Conservation (phyloP, 2,113 vertebrate genomes). For the Chionodraco myersi region DNA sequence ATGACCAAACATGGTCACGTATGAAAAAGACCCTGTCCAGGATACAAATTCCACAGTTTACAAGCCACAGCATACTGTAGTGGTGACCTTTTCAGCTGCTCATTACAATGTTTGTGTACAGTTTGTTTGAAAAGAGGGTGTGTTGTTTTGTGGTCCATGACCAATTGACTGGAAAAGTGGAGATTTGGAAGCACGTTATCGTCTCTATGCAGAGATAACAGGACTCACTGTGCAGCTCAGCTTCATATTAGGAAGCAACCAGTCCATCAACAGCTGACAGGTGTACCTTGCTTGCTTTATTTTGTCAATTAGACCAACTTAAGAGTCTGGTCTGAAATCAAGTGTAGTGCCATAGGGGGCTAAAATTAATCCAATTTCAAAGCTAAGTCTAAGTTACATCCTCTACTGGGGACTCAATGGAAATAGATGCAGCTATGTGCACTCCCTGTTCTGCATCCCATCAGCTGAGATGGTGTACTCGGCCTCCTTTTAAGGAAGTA, state of each 20-base stretch:
- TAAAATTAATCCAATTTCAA: conserved; percentile 7
- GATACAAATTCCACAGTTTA: conserved; percentile 70
- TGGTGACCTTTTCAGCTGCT: conserved; percentile 51
- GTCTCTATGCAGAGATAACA: not conserved
- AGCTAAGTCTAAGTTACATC: conserved; percentile 17
- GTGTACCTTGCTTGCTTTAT: conserved; percentile 4
- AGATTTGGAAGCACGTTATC: not conserved
- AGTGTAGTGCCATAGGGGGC: conserved; percentile 1
- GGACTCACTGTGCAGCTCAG: not conserved
- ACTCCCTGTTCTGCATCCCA: conserved; percentile 59
- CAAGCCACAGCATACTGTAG: conserved; percentile 43
- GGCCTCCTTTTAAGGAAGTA: conserved; percentile 81
- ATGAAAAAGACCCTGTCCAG: conserved; percentile 74
- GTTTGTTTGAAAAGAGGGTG: conserved; percentile 6
- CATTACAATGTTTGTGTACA: conserved; percentile 49
- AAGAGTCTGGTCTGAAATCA: not conserved
- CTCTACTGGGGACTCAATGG: conserved; percentile 5
- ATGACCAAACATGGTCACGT: conserved; percentile 92
- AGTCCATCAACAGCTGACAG: conserved; percentile 1
- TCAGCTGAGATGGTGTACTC: conserved; percentile 48
- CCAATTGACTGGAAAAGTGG: conserved; percentile 1
- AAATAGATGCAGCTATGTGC: conserved; percentile 60
- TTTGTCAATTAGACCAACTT: not conserved
- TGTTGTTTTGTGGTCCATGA: conserved; percentile 5
- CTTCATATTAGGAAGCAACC: conserved; percentile 18